A percentile compares a stretch with the other conserved stretches of the same genome.
phyloP scores from a whole-genome alignment of 2,888 invertebrate species.

The Caenorhabditis afra region DNA sequence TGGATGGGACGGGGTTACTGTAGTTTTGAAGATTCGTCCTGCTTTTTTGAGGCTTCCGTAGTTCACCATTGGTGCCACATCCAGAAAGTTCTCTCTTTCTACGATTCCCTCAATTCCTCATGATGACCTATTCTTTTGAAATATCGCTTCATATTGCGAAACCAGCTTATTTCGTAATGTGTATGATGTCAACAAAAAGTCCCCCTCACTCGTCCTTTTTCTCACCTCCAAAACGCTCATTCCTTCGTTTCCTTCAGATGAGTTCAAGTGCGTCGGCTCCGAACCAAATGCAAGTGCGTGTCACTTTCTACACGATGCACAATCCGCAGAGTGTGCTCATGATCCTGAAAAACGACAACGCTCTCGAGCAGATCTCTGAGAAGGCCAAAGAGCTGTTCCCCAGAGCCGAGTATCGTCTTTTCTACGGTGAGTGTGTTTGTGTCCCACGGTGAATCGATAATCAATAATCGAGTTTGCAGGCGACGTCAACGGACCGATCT shows the following conservation, averaged over 20 bases:
- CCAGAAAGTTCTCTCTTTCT: slow-evolving; percentile 5
- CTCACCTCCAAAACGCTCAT: neutral
- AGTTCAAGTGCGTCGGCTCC: slow-evolving; percentile 14
- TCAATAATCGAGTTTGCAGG: slow-evolving; percentile 8
- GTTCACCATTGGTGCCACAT: slow-evolving; percentile 27
- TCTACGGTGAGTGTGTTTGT: slow-evolving; percentile 24
- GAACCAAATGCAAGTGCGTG: slow-evolving; percentile 50
- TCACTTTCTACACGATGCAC: slow-evolving; percentile 45
- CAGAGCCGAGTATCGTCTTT: slow-evolving; percentile 38
- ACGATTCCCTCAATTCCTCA: neutral
- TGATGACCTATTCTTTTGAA: neutral
- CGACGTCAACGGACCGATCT: slow-evolving; percentile 48
- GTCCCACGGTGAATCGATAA: neutral
- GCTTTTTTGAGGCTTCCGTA: slow-evolving; percentile 23
- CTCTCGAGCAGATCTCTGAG: slow-evolving; percentile 35
- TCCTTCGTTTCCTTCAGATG: slow-evolving; percentile 20
- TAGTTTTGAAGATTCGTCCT: too few species aligned
- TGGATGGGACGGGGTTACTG: too few species aligned
- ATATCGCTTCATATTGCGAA: slow-evolving; percentile 14
- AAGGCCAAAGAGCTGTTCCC: slow-evolving; percentile 37
- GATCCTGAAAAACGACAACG: slow-evolving; percentile 45
- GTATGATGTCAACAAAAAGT: slow-evolving; percentile 1
- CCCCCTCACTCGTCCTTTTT: neutral
- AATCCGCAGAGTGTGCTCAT: slow-evolving; percentile 43
- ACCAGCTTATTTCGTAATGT: slow-evolving; percentile 24